Evolutionary conservation across 2,888 invertebrate genomes (phyloP), one percentile per base, ranked within the genome.

Genomic region (Cremastinae sp.): DNA sequence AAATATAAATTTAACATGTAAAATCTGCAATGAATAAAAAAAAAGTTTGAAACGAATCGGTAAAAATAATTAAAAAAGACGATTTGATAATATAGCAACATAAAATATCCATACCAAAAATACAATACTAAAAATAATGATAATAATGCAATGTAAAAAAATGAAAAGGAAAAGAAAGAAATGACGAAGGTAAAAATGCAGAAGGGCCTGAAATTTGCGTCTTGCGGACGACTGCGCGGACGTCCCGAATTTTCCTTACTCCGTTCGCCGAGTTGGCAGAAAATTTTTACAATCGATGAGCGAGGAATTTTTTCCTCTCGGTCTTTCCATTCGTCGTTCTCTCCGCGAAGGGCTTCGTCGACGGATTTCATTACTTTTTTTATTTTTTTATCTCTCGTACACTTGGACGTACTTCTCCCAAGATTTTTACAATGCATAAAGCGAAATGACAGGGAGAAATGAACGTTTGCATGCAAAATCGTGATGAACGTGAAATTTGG

Each of bases 251-350:
- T 75, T 70, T 59, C 58, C 69, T 12, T 49, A 56, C 53, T 61
- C n/a, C 70, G 70, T 12, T 80, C 74, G 74, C 82, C 73, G 78
- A 81, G 81, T 82, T 74, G 53, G 81, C 84, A 78, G 82, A 85
- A 85, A 85, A 84, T 79, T 70, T 80, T 84, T 83, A 83, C 83
- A 83, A 84, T 83, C 78, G 78, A 80, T 82, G 68, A 41, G 18
- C 12, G 39, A 65, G 53, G 53, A 20, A 41, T 51, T 45, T 37
- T 41, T 43, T 72, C 8, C 37, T 58, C 68, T 41, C 49, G 16
- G 47, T 28, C 43, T 9, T 28, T 14, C 43, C 59, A 43, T 59
- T 47, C 22, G 16, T 28, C 51, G 51, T 22, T n/a, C 18, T n/a
- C 9, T 12, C 9, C 9, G 20, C 64, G 53, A 39, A 53, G 58